Conservation (phyloP, 2,888 invertebrate species). For the Luffia ferchaultella region DNA sequence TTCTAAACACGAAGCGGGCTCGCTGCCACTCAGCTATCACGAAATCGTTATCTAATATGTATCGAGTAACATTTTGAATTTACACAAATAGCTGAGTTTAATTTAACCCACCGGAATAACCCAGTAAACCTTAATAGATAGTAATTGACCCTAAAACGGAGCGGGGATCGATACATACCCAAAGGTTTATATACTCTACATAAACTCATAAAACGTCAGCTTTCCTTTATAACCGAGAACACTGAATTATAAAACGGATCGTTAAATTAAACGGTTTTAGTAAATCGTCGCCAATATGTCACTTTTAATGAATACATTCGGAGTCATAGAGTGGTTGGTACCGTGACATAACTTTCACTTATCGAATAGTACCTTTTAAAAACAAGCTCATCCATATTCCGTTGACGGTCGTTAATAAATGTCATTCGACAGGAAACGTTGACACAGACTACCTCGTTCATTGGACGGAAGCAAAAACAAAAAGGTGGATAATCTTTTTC, state of each 20-base stretch:
- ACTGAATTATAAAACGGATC: neutral
- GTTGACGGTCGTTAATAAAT: neutral
- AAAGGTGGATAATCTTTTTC: slow-evolving; percentile 9
- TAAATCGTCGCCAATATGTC: neutral
- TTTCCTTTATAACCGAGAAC: too few species aligned
- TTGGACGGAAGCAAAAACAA: neutral
- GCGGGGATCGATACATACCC: too few species aligned
- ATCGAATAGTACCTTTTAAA: neutral
- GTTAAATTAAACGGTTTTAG: neutral
- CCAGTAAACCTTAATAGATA: neutral
- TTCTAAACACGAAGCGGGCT: too few species aligned
- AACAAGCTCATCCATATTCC: neutral
- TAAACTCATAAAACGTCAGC: too few species aligned
- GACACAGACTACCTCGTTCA: neutral
- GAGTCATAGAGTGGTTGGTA: neutral
- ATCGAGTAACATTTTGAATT: too few species aligned
- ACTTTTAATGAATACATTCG: neutral
- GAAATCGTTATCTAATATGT: too few species aligned
- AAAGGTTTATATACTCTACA: too few species aligned
- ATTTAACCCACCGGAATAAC: too few species aligned
- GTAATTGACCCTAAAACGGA: neutral
- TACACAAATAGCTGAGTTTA: too few species aligned
- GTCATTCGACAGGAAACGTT: neutral
- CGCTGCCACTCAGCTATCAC: too few species aligned
- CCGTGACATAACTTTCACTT: neutral